phyloP scores from a whole-genome alignment of 2,888 invertebrate species.

The Tachystola acroxantha region DNA sequence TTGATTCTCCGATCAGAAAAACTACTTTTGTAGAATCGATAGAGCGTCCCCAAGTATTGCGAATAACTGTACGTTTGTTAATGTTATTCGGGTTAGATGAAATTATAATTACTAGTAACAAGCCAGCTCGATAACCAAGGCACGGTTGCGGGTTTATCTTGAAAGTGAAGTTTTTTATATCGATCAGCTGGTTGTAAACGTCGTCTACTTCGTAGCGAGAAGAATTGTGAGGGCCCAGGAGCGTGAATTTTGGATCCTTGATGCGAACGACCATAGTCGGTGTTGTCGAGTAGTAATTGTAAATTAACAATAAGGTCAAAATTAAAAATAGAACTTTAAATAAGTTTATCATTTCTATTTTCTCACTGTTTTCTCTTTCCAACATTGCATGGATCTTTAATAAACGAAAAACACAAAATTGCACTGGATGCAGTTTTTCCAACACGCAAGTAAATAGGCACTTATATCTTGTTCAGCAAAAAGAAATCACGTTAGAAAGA shows the following conservation, averaged over 20 bases:
- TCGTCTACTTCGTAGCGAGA: conserved; percentile 24
- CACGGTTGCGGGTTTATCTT: conserved; percentile 78
- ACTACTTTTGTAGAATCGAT: conserved; percentile 75
- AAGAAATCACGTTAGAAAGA: too few relatives aligned
- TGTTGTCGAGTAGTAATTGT: background rate
- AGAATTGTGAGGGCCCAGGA: conserved; percentile 38
- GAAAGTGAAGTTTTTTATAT: conserved; percentile 81
- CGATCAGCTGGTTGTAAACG: conserved; percentile 60
- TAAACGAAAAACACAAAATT: too few relatives aligned
- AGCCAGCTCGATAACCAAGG: conserved; percentile 44
- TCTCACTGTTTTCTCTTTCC: conserved; percentile 5
- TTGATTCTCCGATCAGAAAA: conserved; percentile 81
- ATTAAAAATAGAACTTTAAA: conserved; percentile 4
- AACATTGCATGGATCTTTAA: conserved; percentile 1
- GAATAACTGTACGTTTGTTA: conserved; percentile 81
- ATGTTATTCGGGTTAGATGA: conserved; percentile 83
- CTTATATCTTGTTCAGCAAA: too few relatives aligned
- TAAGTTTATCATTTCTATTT: conserved; percentile 1
- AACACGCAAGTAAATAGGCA: too few relatives aligned
- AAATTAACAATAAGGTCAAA: background rate
- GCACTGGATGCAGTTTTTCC: too few relatives aligned
- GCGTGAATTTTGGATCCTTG: conserved; percentile 36
- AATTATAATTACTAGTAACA: conserved; percentile 81
- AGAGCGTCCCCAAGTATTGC: conserved; percentile 85
- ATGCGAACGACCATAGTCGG: conserved; percentile 20